Percentiles rank a stretch among this genome's conserved stretches.
Conservation (phyloP, 2,888 invertebrate species). For the Ligdia adustata region DNA sequence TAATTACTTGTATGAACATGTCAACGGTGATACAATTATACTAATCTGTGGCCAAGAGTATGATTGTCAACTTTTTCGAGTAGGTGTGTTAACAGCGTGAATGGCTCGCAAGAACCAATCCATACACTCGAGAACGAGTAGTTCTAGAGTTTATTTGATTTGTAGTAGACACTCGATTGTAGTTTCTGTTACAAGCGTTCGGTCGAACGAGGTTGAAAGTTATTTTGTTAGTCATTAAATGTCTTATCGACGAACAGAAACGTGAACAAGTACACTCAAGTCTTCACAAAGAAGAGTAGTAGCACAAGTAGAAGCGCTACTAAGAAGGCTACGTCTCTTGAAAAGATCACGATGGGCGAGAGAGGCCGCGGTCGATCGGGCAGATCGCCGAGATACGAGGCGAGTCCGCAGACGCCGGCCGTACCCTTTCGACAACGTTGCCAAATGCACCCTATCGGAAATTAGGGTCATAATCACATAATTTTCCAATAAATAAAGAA, state of each 20-base stretch:
- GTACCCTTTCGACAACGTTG: slow-evolving; percentile 30
- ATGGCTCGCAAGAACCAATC: slow-evolving; percentile 38
- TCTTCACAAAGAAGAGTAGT: slow-evolving; percentile 23
- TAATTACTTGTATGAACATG: slow-evolving; percentile 21
- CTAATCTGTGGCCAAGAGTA: slow-evolving; percentile 24
- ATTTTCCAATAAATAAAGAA: slow-evolving; percentile 34
- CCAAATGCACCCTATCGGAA: slow-evolving; percentile 28
- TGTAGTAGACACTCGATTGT: slow-evolving; percentile 24
- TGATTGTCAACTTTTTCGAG: slow-evolving; percentile 40
- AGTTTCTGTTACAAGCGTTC: slow-evolving; percentile 22
- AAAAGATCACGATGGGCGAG: slow-evolving; percentile 59
- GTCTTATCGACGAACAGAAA: neutral
- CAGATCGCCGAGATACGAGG: slow-evolving; percentile 70
- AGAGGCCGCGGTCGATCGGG: slow-evolving; percentile 56
- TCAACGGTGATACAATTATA: slow-evolving; percentile 13
- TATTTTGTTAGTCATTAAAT: slow-evolving; percentile 5
- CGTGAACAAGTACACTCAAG: slow-evolving; percentile 8
- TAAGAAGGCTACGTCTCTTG: slow-evolving; percentile 42
- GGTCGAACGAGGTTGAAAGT: slow-evolving; percentile 5
- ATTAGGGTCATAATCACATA: slow-evolving; percentile 31
- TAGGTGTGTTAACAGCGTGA: slow-evolving; percentile 42
- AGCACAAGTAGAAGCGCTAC: slow-evolving; percentile 42
- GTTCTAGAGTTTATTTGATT: slow-evolving; percentile 33
- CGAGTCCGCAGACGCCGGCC: slow-evolving; percentile 49
- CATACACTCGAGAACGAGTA: slow-evolving; percentile 38